Conservation (phyloP, 2,888 invertebrate genomes). For the Andrena hattorfiana region DNA sequence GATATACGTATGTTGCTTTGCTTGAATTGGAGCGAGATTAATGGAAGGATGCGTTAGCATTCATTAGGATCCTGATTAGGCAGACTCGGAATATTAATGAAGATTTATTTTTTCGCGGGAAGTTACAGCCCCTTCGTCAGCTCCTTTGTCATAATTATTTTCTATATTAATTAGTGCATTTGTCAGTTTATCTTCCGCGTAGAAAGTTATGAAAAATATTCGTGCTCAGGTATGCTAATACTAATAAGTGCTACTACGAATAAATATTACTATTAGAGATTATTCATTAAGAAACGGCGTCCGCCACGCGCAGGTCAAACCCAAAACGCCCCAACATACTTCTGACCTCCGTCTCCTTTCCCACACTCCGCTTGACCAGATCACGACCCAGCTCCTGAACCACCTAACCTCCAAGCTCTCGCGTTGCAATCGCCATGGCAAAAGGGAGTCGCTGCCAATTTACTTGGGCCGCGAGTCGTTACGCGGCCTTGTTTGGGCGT, state of each 20-base stretch:
- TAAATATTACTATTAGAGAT: too few relatives aligned
- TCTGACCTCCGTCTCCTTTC: too few relatives aligned
- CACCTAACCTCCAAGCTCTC: not conserved
- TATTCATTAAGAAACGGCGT: too few relatives aligned
- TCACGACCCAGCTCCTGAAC: not conserved
- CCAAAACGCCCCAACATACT: too few relatives aligned
- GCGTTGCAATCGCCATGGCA: not conserved
- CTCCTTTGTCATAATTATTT: not conserved
- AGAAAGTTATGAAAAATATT: not conserved
- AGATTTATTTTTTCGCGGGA: constrained; percentile 45
- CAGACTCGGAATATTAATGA: constrained; percentile 32
- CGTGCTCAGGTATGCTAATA: too few relatives aligned
- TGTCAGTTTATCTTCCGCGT: not conserved
- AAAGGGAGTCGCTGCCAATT: constrained; percentile 44
- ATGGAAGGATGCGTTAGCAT: constrained; percentile 44
- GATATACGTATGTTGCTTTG: constrained; percentile 15
- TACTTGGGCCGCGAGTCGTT: constrained; percentile 75
- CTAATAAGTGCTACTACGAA: too few relatives aligned
- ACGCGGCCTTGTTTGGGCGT: constrained; percentile 77
- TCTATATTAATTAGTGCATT: not conserved
- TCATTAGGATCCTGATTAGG: constrained; percentile 31
- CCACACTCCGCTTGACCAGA: not conserved
- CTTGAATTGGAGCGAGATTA: constrained; percentile 47
- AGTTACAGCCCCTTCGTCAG: not conserved
- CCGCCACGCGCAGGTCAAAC: too few relatives aligned